phyloP scores from a whole-genome alignment of 37 sponge, comb jelly and placozoan genomes.

The Cliona cf. orientalis region DNA sequence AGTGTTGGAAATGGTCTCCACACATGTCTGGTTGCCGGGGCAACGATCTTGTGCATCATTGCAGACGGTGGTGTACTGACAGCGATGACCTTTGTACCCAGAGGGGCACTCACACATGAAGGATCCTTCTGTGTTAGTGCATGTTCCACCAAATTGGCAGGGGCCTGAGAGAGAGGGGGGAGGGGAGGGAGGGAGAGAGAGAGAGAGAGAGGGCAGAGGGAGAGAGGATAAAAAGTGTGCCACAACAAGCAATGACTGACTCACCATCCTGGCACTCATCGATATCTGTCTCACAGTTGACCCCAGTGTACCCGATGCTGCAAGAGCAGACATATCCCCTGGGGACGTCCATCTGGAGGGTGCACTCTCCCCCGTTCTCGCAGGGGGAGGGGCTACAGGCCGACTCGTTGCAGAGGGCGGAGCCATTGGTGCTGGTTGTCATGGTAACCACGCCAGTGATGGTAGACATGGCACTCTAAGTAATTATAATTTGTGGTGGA shows the following conservation, averaged over 20 bases:
- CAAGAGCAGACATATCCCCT: constrained; percentile 52
- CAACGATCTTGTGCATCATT: constrained; percentile 23
- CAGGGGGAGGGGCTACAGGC: constrained; percentile 77
- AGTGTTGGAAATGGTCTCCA: constrained; percentile 42
- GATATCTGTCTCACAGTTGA: constrained; percentile 46
- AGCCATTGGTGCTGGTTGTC: constrained; percentile 9
- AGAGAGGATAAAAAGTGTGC: neutral
- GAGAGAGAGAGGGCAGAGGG: neutral
- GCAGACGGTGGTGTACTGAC: constrained; percentile 52
- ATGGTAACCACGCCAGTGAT: constrained; percentile 44
- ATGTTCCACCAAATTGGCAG: constrained; percentile 59
- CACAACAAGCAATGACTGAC: neutral
- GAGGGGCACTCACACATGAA: constrained; percentile 61
- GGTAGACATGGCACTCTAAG: constrained; percentile 24
- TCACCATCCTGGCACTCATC: constrained; percentile 53
- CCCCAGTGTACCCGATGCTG: constrained; percentile 45
- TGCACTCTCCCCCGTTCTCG: constrained; percentile 55
- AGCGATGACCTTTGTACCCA: constrained; percentile 51
- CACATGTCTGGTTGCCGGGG: constrained; percentile 27
- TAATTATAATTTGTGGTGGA: neutral
- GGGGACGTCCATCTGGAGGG: neutral
- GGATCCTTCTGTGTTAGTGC: constrained; percentile 56
- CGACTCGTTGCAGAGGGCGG: constrained; percentile 42
- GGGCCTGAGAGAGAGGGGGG: constrained; percentile 30
- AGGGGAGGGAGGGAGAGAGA: neutral